These are phyloP conservation scores for Xerus inauris DNA, from an alignment of 2,113 vertebrate genomes.

Conservation along the genomic window DNA sequence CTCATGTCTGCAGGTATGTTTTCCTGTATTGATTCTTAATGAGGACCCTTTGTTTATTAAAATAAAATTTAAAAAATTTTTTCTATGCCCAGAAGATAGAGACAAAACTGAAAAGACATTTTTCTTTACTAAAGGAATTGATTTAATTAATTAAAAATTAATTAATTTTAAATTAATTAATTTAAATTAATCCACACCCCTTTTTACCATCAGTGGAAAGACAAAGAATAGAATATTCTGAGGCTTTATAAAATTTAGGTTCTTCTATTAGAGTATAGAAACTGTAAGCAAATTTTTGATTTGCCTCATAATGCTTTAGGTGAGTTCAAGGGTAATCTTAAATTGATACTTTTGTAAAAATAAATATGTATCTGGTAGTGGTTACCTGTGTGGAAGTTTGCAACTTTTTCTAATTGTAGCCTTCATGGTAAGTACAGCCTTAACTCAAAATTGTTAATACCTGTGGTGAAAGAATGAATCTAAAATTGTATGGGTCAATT, in stretches of 20 bases:
- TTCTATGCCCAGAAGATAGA: neutral
- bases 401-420: neutral
- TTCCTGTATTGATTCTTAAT: neutral
- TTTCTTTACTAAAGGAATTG: too few species aligned
- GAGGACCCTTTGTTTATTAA: conserved; percentile 28
- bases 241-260: conserved; percentile 1
- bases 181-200: neutral
- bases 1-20: neutral
- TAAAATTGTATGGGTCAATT: conserved; percentile 20
- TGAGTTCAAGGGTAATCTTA: conserved; percentile 1
- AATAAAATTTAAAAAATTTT: neutral
- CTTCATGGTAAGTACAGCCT: neutral
- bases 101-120: neutral
- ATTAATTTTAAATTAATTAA: neutral
- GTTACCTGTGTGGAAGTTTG: conserved; percentile 5
- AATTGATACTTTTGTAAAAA: conserved; percentile 5
- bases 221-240: neutral
- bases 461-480: conserved; percentile 28
- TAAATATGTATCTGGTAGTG: neutral
- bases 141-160: too few species aligned
- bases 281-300: neutral
- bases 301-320: neutral
- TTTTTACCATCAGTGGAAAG: neutral
- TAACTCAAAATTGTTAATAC: conserved; percentile 28
- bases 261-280: neutral